phyloP scores from a whole-genome alignment of 2,113 vertebrate species.

The Parus major region DNA sequence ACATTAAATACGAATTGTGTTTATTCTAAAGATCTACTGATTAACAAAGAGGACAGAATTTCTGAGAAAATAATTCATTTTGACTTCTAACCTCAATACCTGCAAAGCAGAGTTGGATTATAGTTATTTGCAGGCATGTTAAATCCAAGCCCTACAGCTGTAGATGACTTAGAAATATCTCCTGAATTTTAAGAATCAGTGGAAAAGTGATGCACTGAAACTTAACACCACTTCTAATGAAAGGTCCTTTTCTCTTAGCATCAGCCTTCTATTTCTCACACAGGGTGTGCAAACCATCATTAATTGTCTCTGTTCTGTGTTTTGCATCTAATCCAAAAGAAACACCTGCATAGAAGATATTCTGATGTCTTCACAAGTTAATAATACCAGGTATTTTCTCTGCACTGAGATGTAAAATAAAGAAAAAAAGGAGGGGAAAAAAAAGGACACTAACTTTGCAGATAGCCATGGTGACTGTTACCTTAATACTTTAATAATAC shows the following conservation, averaged over 20 bases:
- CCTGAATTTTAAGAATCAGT: neutral
- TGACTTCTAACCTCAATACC: neutral
- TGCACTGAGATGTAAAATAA: constrained; percentile 14
- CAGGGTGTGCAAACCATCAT: neutral
- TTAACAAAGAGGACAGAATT: neutral
- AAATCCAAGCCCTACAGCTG: neutral
- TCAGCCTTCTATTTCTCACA: neutral
- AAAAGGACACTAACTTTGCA: constrained; percentile 19
- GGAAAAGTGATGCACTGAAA: neutral
- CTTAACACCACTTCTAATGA: neutral
- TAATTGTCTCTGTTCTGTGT: neutral
- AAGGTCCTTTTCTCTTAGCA: neutral
- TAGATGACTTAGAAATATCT: neutral
- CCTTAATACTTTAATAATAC: neutral
- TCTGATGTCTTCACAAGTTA: neutral
- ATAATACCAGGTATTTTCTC: neutral
- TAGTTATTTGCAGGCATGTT: neutral
- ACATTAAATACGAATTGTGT: neutral
- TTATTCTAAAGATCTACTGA: neutral
- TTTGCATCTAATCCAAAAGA: neutral
- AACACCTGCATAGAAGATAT: neutral
- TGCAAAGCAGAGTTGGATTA: neutral
- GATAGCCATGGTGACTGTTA: constrained; percentile 30
- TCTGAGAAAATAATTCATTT: neutral
- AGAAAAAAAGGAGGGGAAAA: neutral